Percentiles rank a stretch among this genome's conserved stretches.
phyloP scores from a whole-genome alignment of 2,888 invertebrate genomes.

The Sesamia inferens region DNA sequence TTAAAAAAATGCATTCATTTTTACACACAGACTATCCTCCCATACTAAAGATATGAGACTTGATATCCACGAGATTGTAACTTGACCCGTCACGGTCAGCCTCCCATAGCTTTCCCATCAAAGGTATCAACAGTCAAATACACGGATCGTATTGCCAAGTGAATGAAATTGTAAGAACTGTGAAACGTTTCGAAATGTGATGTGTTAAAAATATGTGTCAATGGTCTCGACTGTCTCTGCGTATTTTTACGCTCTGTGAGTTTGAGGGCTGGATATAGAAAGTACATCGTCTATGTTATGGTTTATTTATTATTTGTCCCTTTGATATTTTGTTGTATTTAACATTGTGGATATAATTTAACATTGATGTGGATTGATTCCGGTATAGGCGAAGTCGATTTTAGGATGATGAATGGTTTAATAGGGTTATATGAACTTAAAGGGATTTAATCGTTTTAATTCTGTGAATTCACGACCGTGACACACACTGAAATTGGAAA shows the following conservation, averaged over 20 bases:
- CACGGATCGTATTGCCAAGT: slow-evolving; percentile 60
- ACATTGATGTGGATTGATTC: too few species aligned
- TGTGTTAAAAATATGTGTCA: slow-evolving; percentile 42
- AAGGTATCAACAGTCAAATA: slow-evolving; percentile 67
- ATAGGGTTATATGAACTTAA: too few species aligned
- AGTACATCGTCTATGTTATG: background rate
- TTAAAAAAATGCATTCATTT: background rate
- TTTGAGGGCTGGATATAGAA: slow-evolving; percentile 2
- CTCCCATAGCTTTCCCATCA: slow-evolving; percentile 80
- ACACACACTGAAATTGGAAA: too few species aligned
- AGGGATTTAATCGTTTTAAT: too few species aligned
- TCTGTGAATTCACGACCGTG: too few species aligned
- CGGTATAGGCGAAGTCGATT: too few species aligned
- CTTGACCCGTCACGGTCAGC: slow-evolving; percentile 79
- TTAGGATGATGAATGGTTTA: too few species aligned
- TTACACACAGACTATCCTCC: slow-evolving; percentile 55
- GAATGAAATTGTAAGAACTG: slow-evolving; percentile 49
- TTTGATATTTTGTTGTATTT: background rate
- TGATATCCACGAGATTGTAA: slow-evolving; percentile 79
- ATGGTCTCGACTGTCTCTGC: slow-evolving; percentile 35
- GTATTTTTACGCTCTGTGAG: slow-evolving; percentile 35
- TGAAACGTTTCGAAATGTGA: slow-evolving; percentile 51
- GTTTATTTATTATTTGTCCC: background rate
- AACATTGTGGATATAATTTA: background rate
- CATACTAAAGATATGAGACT: slow-evolving; percentile 54